Base-by-base conservation (phyloP, 37 sponge, comb jelly and placozoan genomes). In the Amphimedon queenslandica region DNA sequence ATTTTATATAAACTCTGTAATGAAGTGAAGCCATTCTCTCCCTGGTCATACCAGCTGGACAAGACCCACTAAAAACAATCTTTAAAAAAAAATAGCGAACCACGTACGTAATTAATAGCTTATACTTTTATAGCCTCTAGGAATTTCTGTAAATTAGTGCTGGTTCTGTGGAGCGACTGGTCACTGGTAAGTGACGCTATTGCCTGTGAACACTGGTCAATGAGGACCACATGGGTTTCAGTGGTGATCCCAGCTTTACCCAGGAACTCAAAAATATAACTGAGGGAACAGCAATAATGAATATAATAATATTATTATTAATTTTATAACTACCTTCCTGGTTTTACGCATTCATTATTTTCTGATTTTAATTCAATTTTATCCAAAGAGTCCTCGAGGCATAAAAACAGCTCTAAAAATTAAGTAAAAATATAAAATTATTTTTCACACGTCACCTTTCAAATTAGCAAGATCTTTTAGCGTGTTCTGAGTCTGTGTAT, bases 141-240 rank as follows among this genome's bases (percentile, higher is more conserved):
- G 27, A 89, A 80, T 58, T 89, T 84, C 67, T 89, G 84, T 10
- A 89, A 38, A 73, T 83, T 76, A 55, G 47, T 72, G 23, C 85
- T 81, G 58, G 58, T 84, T 40, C 70, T 88, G 67, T 67, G 72
- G 40, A 79, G 37, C 16, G 74, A 60, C 29, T 56, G 32, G 37
- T 16, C 21, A 56, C 57, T 72, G 8, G 80, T 80, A 43, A 88
- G 80, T 40, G 68, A 55, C 30, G 80, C 61, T 63, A 88, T 76
- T 55, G 89, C 84, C 66, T 63, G 74, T 40, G 40, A 55, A 47
- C 89, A 88, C 76, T 88, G 89, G 37, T 68, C 89, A 56, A 82
- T 42, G 20, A 77, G 58, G 34, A 42, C 41, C 13, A 34, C n/a
- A 23, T 33, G 64, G 3, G 83, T 88, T 18, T 66, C 70, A 23